Evolutionary conservation across 2,113 vertebrate genomes (phyloP), one percentile per base, ranked within the genome.

Genomic region (Periophthalmus modestus): DNA sequence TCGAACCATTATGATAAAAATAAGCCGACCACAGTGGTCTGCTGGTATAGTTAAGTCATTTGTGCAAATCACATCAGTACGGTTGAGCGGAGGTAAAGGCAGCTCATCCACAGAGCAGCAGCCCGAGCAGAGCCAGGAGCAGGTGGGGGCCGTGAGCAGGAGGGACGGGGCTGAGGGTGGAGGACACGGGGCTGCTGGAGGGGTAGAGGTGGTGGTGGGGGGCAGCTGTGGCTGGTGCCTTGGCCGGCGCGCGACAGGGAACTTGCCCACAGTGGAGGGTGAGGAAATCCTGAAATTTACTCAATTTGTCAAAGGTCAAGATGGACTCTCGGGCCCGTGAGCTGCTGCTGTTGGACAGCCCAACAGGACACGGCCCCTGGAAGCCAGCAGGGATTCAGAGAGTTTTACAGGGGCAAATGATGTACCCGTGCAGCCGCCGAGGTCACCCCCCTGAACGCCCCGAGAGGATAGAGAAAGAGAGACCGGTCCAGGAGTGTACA

Each of bases 281-380:
- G 54, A 91, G 68, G 72, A 91, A 91, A 1, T 0, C 0, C 0
- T 13, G 0, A 16, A 58, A 89, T 1, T 0, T 0, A 2, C 14
- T 71, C 52, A 88, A 7, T 7, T 11, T 80, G 23, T 13, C 1
- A 4, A 85, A 72, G 23, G 11, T 2, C 47, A 2, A 59, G 10
- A 55, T 0, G 5, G 5, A 0, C 0, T 1, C 0, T 1, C 16
- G 70, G 47, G 58, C 18, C 3, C 11, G 15, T 0, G 23, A 67
- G 24, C 58, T 33, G 24, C 10, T 48, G 43, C 0, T 58, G 65
- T 5, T 50, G 39, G 13, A 4, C 4, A 92, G 18, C n/a, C n/a
- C n/a, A 54, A 90, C 85, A n/a, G n/a, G n/a, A n/a, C 0, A 65
- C 88, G 0, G 71, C n/a, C n/a, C 72, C 78, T 91, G 89, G 71